Evolutionary conservation across 2,113 vertebrate species (phyloP).

Genomic region (Nerophis ophidion): DNA sequence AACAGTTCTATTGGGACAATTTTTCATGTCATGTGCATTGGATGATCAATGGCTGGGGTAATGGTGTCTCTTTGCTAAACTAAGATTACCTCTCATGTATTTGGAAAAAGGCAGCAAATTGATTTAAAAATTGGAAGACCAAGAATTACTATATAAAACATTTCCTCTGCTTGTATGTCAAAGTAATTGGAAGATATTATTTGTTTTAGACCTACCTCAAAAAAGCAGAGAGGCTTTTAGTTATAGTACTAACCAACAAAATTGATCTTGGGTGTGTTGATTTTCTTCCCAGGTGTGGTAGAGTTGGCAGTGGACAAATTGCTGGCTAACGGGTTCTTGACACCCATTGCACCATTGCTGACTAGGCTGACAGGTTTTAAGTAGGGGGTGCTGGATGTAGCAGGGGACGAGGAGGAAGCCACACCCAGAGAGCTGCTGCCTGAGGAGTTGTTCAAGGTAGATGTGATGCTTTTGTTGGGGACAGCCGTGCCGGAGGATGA

Average conservation of each 20-base stretch:
- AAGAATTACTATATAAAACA: no score
- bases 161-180: no score
- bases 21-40: no score
- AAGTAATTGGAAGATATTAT: no score
- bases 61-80: no score
- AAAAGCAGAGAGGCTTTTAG: not conserved
- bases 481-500: slow-evolving; percentile 79
- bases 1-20: no score
- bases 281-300: slow-evolving; percentile 81
- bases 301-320: slow-evolving; percentile 58
- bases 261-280: slow-evolving; percentile 92
- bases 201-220: not conserved
- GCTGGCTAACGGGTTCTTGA: slow-evolving; percentile 38
- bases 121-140: no score
- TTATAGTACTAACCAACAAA: slow-evolving; percentile 85
- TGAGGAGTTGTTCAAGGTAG: slow-evolving; percentile 75
- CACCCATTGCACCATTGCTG: slow-evolving; percentile 67
- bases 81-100: no score
- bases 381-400: slow-evolving; percentile 59
- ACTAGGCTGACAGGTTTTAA: slow-evolving; percentile 72
- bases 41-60: no score
- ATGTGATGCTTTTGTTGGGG: slow-evolving; percentile 76
- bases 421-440: slow-evolving; percentile 65
- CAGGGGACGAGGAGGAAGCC: slow-evolving; percentile 52
- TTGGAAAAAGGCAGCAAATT: no score